These are phyloP conservation scores for Eueremaeus valkanovi DNA, from an alignment of 2,888 invertebrate genomes.

Conservation along the genomic window DNA sequence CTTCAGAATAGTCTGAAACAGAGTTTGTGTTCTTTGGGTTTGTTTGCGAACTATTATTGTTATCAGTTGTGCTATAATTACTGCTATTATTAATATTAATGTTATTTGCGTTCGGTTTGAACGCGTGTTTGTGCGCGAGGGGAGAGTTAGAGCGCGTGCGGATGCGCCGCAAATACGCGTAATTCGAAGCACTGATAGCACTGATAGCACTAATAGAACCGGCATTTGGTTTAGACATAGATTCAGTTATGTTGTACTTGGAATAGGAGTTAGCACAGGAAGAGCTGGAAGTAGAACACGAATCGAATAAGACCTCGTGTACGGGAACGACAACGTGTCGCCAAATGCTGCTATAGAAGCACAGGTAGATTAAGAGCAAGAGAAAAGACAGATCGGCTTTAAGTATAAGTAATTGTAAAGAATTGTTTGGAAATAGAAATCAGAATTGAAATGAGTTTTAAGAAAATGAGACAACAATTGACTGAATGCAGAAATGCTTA, in stretches of 20 bases:
- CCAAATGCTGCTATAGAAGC: constrained; percentile 32
- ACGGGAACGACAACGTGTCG: constrained; percentile 38
- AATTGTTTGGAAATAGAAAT: no score
- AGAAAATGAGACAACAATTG: not conserved
- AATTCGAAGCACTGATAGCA: not conserved
- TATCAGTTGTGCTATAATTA: not conserved
- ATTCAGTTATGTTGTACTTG: not conserved
- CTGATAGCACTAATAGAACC: no score
- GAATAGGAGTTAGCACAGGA: not conserved
- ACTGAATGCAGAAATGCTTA: not conserved
- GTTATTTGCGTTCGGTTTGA: constrained; percentile 6
- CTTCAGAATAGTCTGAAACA: not conserved
- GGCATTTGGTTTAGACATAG: not conserved
- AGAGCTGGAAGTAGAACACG: not conserved
- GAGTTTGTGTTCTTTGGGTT: not conserved
- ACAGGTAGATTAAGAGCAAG: not conserved
- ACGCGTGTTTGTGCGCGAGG: not conserved
- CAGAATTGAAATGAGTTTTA: not conserved
- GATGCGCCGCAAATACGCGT: not conserved
- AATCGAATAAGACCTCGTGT: constrained; percentile 29
- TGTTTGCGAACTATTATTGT: not conserved
- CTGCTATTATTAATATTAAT: not conserved
- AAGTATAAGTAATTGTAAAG: not conserved
- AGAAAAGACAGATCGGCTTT: not conserved
- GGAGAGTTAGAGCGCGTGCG: constrained; percentile 38